Conservation (phyloP, 2,888 invertebrate species). For the Hypsopygia costalis region DNA sequence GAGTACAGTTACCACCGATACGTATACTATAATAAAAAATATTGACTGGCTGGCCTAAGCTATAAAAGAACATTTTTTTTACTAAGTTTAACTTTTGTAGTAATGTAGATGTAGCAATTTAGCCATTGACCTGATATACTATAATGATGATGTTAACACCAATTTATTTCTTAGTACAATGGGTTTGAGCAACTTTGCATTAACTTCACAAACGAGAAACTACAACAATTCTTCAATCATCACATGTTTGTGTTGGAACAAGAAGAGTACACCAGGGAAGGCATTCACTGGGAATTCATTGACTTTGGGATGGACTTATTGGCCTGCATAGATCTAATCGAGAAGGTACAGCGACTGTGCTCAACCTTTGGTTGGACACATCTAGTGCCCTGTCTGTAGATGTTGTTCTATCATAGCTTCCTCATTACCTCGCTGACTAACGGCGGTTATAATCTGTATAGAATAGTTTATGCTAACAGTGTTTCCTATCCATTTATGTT, state of each 20-base stretch:
- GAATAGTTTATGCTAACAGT: conserved; percentile 36
- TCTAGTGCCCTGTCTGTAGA: conserved; percentile 25
- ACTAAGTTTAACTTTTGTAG: no score
- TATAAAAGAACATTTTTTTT: no score
- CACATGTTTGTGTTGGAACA: conserved; percentile 99
- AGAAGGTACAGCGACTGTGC: conserved; percentile 88
- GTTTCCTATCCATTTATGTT: conserved; percentile 42
- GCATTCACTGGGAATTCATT: conserved; percentile 99
- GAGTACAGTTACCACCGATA: no score
- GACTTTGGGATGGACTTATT: conserved; percentile 99
- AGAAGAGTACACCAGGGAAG: conserved; percentile 98
- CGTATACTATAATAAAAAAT: no score
- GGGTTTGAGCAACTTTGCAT: conserved; percentile 99
- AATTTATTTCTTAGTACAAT: conserved; percentile 89
- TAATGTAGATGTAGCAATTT: conserved; percentile 13
- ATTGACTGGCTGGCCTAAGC: no score
- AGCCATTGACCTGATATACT: background rate
- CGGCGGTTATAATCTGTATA: conserved; percentile 24
- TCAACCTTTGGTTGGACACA: conserved; percentile 42
- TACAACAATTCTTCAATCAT: conserved; percentile 99
- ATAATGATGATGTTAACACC: conserved; percentile 46
- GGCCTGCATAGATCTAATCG: conserved; percentile 99
- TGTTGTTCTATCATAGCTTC: conserved; percentile 34
- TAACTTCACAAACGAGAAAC: conserved; percentile 99
- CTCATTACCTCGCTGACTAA: conserved; percentile 43